Conservation (phyloP, 92 coral and sea anemone genomes). For the Desmophyllum pertusum region DNA sequence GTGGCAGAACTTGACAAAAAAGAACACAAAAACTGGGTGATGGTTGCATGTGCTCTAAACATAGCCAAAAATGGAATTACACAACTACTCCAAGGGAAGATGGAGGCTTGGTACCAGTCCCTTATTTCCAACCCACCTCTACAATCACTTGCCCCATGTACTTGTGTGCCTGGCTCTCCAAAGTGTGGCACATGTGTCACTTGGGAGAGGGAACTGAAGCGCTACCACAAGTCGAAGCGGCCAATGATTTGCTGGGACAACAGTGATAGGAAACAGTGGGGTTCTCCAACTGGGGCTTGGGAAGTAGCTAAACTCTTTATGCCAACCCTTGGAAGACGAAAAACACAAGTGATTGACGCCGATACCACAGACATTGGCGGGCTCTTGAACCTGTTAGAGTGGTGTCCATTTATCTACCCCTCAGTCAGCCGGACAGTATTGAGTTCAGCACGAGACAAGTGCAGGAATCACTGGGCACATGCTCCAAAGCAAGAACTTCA, state of each 20-base stretch:
- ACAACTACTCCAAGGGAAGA: slow-evolving; percentile 45
- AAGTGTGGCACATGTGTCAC: slow-evolving; percentile 40
- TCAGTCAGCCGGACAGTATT: slow-evolving; percentile 5
- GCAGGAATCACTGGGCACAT: slow-evolving; percentile 74
- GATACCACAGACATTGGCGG: slow-evolving; percentile 72
- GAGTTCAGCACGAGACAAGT: slow-evolving; percentile 7
- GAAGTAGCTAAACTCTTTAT: slow-evolving; percentile 86
- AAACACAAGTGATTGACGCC: slow-evolving; percentile 40
- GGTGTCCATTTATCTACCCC: slow-evolving; percentile 53
- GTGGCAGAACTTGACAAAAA: slow-evolving; percentile 53
- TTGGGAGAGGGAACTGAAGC: slow-evolving; percentile 68
- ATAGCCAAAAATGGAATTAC: slow-evolving; percentile 60
- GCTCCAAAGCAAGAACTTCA: slow-evolving; percentile 72
- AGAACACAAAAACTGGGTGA: slow-evolving; percentile 81
- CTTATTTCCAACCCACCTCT: slow-evolving; percentile 45
- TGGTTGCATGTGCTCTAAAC: slow-evolving; percentile 74
- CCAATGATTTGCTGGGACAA: slow-evolving; percentile 72
- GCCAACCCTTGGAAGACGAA: slow-evolving; percentile 66
- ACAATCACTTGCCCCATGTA: slow-evolving; percentile 43
- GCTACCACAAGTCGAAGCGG: slow-evolving; percentile 38
- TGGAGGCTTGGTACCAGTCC: slow-evolving; percentile 55
- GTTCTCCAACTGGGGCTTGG: slow-evolving; percentile 81
- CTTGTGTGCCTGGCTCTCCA: slow-evolving; percentile 34
- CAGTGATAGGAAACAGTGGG: slow-evolving; percentile 77
- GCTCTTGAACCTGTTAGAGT: slow-evolving; percentile 67